Base-by-base conservation (phyloP, 2,888 invertebrate species). In the Papilio gigon region DNA sequence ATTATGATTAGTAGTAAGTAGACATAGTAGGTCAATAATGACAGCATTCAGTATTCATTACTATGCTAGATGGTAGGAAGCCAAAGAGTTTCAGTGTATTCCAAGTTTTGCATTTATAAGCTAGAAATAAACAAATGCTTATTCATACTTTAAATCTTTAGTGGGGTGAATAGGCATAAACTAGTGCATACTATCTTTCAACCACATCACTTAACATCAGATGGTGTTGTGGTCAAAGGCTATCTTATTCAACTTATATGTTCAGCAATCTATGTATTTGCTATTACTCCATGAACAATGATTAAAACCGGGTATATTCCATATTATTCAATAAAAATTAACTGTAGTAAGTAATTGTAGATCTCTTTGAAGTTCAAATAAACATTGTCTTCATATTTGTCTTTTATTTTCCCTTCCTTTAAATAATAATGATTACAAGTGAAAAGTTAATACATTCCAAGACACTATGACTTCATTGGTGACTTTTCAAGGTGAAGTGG, bases 1-100 rank as follows among this genome's bases (percentile, higher is more conserved):
- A 17, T 8, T 30, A 17, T n/a, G 27, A 53, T 30, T n/a, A 30
- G 27, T 56, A 30, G 30, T 17, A 30, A 56, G 30, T n/a, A 56
- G 50, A 56, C 30, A 56, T n/a, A 30, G n/a, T 56, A 56, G 53
- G 53, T 11, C 30, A n/a, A 17, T 17, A 50, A 50, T 50, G 25
- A 56, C 8, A 53, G 27, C n/a, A n/a, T 8, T 30, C n/a, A 8
- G 17, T 30, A 56, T 30, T 30, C 1, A n/a, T 17, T 8, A n/a
- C 37, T n/a, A 53, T 27, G 5, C 53, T 30, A 30, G 30, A 17
- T 56, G 5, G n/a, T 30, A 50, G 12, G 50, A 4, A 17, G 30
- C 53, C 53, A 56, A 30, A 30, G n/a, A 56, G 9, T 53, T 53
- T n/a, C 17, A 53, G n/a, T 53, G 30, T 30, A 56, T 30, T 17